Base-by-base conservation (phyloP, 2,797 vertebrate genomes). In the Pterois miles region DNA sequence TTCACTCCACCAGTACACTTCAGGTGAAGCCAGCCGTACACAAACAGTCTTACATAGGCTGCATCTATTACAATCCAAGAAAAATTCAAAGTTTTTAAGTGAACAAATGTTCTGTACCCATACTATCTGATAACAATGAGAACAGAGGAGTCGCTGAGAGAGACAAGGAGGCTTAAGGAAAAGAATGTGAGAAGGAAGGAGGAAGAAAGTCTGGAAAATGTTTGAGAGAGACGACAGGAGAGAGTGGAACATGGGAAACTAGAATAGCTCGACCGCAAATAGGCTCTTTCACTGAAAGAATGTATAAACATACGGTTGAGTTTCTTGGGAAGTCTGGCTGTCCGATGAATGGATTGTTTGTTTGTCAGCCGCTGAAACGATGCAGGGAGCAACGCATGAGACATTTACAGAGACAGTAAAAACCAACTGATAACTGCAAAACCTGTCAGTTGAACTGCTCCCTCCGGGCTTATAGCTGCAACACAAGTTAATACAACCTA, bases 221-320 rank as follows among this genome's bases (percentile, higher is more conserved):
- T 77, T 38, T 46, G 64, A 76, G 62, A 66, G 75, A 71, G 59
- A 83, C 83, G 89, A 78, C 69, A 78, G 80, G 77, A 87, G 83
- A 76, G 82, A 75, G 68, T 54, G 87, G 76, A 90, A 76, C 78
- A 74, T 81, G 80, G 86, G 71, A 88, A 88, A 87, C 56, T 76
- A 76, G 80, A 89, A 87, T 65, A 83, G 83, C 36, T 59, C 69
- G 40, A 92, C 92, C 92, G 58, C 92, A 94, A 93, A 92, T 82
- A 83, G 82, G 85, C 81, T 82, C 75, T 83, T 93, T 90, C 80
- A 80, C 86, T 80, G 75, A 82, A 91, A 88, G 91, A 94, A 94
- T 94, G 90, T 85, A 84, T 88, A 93, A 92, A 93, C 92, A 92
- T 80, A 86, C 56, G 85, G 77, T 84, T 86, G 81, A 79, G 73